A percentile compares a stretch with the other conserved stretches of the same genome.
Conservation (phyloP, 2,888 invertebrate genomes). For the Strigamia transsilvanica region DNA sequence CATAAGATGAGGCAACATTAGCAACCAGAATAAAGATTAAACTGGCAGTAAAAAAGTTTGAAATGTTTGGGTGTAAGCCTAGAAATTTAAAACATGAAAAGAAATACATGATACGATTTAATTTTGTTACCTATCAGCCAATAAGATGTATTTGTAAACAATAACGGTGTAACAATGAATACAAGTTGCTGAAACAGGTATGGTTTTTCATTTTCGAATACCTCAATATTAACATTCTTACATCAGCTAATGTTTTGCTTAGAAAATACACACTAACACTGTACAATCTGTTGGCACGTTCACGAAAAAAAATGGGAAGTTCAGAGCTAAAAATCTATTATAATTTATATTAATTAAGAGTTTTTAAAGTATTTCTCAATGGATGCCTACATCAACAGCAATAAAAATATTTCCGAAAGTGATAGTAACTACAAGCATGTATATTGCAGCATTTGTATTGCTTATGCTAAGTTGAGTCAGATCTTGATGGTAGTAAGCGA, state of each 20-base stretch:
- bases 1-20: slow-evolving; percentile 88
- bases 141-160: not conserved
- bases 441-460: slow-evolving; percentile 93
- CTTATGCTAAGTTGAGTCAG: slow-evolving; percentile 87
- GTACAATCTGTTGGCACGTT: slow-evolving; percentile 90
- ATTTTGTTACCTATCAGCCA: slow-evolving; percentile 22
- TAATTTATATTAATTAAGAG: not conserved
- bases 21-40: slow-evolving; percentile 80
- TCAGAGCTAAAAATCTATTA: slow-evolving; percentile 86
- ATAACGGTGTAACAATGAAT: slow-evolving; percentile 5
- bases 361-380: too few species aligned
- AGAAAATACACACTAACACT: slow-evolving; percentile 89
- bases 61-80: not conserved
- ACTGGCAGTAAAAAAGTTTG: slow-evolving; percentile 1
- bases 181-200: not conserved
- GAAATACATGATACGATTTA: not conserved
- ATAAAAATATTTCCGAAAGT: slow-evolving; percentile 95
- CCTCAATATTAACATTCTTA: slow-evolving; percentile 56
- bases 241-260: slow-evolving; percentile 87
- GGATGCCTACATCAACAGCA: slow-evolving; percentile 83
- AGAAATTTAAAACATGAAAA: not conserved
- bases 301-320: slow-evolving; percentile 85
- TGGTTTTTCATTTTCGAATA: too few species aligned
- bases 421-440: slow-evolving; percentile 89
- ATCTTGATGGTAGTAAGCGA: slow-evolving; percentile 85